Evolutionary conservation across 2,797 vertebrate genomes (phyloP), one percentile per base, ranked within the genome.

Genomic region (Petrocephalus sullivani): DNA sequence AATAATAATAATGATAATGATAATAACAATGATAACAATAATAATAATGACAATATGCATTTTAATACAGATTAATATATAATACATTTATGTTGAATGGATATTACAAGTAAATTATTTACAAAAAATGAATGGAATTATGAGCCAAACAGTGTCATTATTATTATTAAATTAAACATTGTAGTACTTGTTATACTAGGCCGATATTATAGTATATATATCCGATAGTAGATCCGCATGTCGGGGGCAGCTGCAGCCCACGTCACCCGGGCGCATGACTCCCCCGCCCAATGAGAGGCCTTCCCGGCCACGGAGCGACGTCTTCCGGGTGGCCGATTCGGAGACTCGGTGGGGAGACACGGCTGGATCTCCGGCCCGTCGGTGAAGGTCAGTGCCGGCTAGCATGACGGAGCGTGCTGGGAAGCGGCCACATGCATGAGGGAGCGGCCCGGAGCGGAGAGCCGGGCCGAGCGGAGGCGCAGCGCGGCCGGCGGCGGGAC

Each of bases 361-460:
- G 51, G 61, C 54, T 87, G 61, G 61, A 84, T 90, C 84, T 88
- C 89, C 88, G 61, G 89, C 81, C 90, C 53, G n/a, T 88, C 85
- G 58, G 41, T 87, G 89, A 91, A 92, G 92, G 92, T 92, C 91
- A 92, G 91, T 90, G 51, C 37, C 19, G 85, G 33, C 7, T n/a
- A 12, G 53, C 49, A 4, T 85, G 37, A 71, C 28, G 14, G 12
- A 71, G 33, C 28, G 64, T 71, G 28, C 28, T 46, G 81, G 81
- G 51, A 54, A 23, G 81, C n/a, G 51, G 12, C 53, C 23, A 9
- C 82, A 10, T 12, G n/a, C 23, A 33, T 53, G 7, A 49, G 7
- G 61, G 3, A 75, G 16, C 8, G 23, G 0, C 49, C 53, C 19
- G 82, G 82, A 28, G 53, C 51, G 49, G 23, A 14, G 51, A 3